Evolutionary conservation across 1,140 invertebrate genomes (phyloP).

Genomic region (Drosophila ficusphila): DNA sequence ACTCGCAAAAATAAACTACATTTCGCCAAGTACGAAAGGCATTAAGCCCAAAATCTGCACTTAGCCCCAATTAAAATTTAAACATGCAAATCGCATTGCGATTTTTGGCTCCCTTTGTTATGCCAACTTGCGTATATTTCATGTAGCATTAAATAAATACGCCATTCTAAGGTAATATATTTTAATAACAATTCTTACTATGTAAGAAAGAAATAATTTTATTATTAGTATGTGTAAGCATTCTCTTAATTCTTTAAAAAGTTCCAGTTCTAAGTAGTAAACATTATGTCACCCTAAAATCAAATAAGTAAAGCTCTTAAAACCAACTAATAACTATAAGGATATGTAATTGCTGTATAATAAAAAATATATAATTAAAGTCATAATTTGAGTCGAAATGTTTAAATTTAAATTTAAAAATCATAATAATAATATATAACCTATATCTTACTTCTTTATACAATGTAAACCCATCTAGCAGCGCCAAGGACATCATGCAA

Average conservation of each 20-base stretch:
- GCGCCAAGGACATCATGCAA: slow-evolving; percentile 51
- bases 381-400: too few species aligned
- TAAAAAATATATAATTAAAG: too few species aligned
- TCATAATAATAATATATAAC: too few species aligned
- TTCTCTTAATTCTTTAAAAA: too few species aligned
- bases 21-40: slow-evolving; percentile 29
- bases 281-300: too few species aligned
- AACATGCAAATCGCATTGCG: slow-evolving; percentile 66
- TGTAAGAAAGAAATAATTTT: neutral
- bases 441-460: slow-evolving; percentile 70
- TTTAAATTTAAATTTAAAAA: too few species aligned
- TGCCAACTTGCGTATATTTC: slow-evolving; percentile 27
- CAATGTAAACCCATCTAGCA: slow-evolving; percentile 67
- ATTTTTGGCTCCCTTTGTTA: neutral
- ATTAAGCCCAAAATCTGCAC: slow-evolving; percentile 62
- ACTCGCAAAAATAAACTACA: slow-evolving; percentile 56
- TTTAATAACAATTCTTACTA: neutral
- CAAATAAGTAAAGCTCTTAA: too few species aligned
- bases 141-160: slow-evolving; percentile 61
- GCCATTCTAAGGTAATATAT: neutral
- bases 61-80: slow-evolving; percentile 80
- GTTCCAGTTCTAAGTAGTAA: too few species aligned
- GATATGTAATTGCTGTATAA: too few species aligned
- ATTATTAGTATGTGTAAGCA: neutral
- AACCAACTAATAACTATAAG: too few species aligned